These are phyloP conservation scores for Sula dactylatra DNA, from an alignment of 2,113 vertebrate species.

Conservation along the genomic window DNA sequence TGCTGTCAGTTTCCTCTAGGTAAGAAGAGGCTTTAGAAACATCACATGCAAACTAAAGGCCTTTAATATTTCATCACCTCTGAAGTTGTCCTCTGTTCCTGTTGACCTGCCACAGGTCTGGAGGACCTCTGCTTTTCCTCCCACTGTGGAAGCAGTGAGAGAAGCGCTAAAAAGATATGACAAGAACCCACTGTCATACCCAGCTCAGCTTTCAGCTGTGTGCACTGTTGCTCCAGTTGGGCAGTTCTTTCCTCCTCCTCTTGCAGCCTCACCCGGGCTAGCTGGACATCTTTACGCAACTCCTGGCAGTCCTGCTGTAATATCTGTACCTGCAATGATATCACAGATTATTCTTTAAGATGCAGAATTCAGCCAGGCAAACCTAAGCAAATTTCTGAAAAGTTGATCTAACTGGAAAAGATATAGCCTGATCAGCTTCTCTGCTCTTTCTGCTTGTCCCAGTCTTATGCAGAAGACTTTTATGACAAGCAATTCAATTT, in stretches of 20 bases:
- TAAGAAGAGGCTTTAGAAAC: neutral
- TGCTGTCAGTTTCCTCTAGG: neutral
- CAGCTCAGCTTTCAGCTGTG: constrained; percentile 66
- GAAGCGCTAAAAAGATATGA: neutral
- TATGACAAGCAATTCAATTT: neutral
- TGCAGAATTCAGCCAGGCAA: neutral
- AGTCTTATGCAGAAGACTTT: neutral
- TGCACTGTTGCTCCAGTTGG: constrained; percentile 50
- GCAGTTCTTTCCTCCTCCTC: constrained; percentile 52
- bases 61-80: neutral
- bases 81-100: neutral
- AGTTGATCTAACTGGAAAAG: neutral
- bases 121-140: neutral
- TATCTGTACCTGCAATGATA: constrained; percentile 67
- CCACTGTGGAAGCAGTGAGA: neutral
- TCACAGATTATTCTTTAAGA: neutral
- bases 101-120: neutral
- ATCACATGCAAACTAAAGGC: neutral
- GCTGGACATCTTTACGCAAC: constrained; percentile 56
- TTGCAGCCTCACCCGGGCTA: constrained; percentile 45
- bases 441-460: neutral
- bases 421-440: neutral
- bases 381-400: neutral
- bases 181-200: constrained; percentile 41
- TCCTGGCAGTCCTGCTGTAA: constrained; percentile 66